Conservation (phyloP, 2,113 vertebrate species). For the Mugil cephalus region DNA sequence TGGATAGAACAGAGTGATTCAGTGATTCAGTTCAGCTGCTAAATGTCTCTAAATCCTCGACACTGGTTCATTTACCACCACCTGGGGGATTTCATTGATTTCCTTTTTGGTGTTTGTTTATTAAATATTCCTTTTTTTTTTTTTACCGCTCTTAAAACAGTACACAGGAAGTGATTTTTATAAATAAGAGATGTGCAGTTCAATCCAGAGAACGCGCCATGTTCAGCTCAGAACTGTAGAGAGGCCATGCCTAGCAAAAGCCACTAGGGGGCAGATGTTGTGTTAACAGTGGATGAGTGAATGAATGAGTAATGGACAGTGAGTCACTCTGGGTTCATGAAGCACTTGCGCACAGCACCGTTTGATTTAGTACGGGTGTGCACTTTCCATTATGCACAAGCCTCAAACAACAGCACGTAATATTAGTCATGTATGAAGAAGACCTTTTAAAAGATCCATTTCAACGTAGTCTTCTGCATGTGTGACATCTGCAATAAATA, state of each 20-base stretch:
- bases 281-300: slow-evolving; percentile 15
- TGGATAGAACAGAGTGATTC: too few species aligned
- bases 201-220: neutral
- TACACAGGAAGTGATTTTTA: neutral
- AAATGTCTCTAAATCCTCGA: too few species aligned
- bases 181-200: neutral
- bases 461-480: neutral
- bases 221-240: neutral
- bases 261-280: slow-evolving; percentile 63
- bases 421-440: neutral
- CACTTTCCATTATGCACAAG: neutral
- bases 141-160: neutral
- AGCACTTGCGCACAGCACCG: slow-evolving; percentile 4
- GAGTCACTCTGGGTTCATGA: slow-evolving; percentile 27
- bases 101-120: too few species aligned
- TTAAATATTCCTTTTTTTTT: too few species aligned
- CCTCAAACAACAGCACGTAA: neutral
- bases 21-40: too few species aligned
- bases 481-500: slow-evolving; percentile 22
- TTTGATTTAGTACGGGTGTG: slow-evolving; percentile 7
- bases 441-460: neutral
- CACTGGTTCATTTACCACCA: too few species aligned
- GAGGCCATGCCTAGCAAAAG: neutral
- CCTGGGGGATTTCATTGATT: too few species aligned
- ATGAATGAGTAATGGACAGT: slow-evolving; percentile 39